Evolutionary conservation across 2,797 vertebrate species (phyloP).

Genomic region (Eremophila alpestris): DNA sequence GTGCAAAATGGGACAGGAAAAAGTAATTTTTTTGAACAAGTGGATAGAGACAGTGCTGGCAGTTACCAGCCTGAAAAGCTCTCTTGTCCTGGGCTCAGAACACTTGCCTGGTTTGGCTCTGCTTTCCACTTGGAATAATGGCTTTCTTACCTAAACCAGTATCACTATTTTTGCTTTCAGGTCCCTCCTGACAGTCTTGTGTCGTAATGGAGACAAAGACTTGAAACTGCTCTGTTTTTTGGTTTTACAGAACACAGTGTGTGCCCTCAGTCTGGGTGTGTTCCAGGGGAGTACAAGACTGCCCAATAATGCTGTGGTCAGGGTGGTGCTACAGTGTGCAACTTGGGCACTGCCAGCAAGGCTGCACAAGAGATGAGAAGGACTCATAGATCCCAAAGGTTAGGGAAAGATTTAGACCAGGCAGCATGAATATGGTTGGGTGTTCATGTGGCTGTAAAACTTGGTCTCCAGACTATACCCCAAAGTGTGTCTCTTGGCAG

Average conservation of each 20-base stretch:
- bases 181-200: not conserved
- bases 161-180: not conserved
- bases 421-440: not conserved
- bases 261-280: not conserved
- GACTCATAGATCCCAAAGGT: not conserved
- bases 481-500: fast-evolving
- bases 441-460: not conserved
- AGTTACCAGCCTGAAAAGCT: not conserved
- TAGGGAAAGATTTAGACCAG: not conserved
- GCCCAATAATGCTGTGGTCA: fast-evolving
- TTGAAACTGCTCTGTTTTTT: not conserved
- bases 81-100: not conserved
- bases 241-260: not conserved
- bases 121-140: not conserved
- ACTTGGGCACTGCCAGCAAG: fast-evolving
- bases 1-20: not conserved
- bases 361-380: not conserved
- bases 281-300: not conserved
- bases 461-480: not conserved
- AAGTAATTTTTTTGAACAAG: not conserved
- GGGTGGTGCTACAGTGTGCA: not conserved
- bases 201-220: not conserved
- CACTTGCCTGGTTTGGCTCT: not conserved
- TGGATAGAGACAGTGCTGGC: not conserved
- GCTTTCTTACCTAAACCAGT: not conserved